phyloP scores from a whole-genome alignment of 2,888 invertebrate genomes.

The Allolobophora icterica region DNA sequence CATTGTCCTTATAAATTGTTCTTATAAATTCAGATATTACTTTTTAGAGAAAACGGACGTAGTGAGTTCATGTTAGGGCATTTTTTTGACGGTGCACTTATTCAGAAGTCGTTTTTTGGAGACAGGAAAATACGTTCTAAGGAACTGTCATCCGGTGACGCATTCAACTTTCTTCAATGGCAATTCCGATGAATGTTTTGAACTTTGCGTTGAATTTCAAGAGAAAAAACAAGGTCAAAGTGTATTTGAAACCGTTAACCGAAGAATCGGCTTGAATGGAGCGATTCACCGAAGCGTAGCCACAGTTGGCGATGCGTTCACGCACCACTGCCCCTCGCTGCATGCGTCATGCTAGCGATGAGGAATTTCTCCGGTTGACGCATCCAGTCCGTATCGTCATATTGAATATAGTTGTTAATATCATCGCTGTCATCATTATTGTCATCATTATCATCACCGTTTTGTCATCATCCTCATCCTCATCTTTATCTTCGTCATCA shows the following conservation, averaged over 20 bases:
- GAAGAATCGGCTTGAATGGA: neutral
- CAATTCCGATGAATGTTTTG: neutral
- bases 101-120: neutral
- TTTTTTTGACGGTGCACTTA: neutral
- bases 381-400: neutral
- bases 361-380: neutral
- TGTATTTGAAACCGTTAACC: neutral
- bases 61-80: neutral
- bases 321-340: no score
- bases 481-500: conserved; percentile 27
- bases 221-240: neutral
- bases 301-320: neutral
- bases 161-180: neutral
- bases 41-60: neutral
- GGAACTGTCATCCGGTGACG: neutral
- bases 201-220: neutral
- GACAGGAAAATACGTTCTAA: neutral
- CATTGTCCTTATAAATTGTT: no score
- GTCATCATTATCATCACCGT: neutral
- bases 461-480: conserved; percentile 26
- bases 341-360: neutral
- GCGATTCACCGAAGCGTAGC: neutral
- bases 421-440: neutral
- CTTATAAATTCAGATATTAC: no score
- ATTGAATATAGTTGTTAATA: no score